Evolutionary conservation across 2,113 vertebrate species (phyloP).

Genomic region (Chloebia gouldiae): DNA sequence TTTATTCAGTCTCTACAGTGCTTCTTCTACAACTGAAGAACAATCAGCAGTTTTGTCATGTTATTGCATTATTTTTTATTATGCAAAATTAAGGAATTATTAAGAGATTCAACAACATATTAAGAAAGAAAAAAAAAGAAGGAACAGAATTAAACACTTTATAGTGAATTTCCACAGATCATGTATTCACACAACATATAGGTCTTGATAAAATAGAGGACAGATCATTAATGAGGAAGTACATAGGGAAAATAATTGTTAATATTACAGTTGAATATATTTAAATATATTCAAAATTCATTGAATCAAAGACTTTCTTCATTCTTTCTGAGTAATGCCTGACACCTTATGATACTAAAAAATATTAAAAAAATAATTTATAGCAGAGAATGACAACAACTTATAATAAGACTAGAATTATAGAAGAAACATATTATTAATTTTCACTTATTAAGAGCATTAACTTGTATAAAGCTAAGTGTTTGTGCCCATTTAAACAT

Average conservation of each 20-base stretch:
- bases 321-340: background rate
- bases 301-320: background rate
- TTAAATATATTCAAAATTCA: background rate
- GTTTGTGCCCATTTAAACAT: background rate
- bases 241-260: background rate
- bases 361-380: background rate
- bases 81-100: background rate
- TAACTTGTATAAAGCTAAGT: background rate
- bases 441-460: background rate
- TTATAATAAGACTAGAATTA: background rate
- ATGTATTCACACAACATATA: background rate
- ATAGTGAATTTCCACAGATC: background rate
- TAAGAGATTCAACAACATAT: background rate
- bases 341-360: background rate
- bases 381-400: background rate
- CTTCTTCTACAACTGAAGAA: background rate
- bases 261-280: background rate
- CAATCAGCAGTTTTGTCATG: background rate
- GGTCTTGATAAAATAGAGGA: background rate
- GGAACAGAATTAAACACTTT: background rate
- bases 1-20: background rate
- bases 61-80: background rate
- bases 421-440: background rate
- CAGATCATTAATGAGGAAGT: background rate
- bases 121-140: background rate